Evolutionary conservation across 37 sponge, comb jelly and placozoan species (phyloP).

Genomic region (Chondrosia reniformis): DNA sequence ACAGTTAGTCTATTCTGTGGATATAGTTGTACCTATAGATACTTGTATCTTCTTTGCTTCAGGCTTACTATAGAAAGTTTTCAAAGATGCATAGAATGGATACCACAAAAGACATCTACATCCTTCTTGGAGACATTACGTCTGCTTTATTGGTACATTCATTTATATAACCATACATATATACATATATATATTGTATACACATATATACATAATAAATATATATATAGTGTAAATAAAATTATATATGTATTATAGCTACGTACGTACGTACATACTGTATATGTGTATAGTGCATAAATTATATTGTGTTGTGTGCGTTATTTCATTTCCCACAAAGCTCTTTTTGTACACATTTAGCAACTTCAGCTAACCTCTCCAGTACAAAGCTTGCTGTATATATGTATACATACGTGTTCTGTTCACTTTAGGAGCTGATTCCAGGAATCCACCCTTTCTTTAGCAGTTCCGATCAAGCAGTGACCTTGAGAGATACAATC

Average conservation of each 20-base stretch:
- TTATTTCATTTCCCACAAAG: background rate
- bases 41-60: background rate
- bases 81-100: no score
- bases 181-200: background rate
- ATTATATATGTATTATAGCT: background rate
- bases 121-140: background rate
- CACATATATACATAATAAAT: background rate
- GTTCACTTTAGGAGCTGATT: background rate
- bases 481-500: background rate
- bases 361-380: background rate
- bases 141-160: background rate
- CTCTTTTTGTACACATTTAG: background rate
- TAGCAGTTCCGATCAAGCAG: slow-evolving; percentile 14
- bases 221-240: background rate
- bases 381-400: background rate
- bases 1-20: background rate
- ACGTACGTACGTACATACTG: background rate
- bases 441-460: slow-evolving; percentile 1
- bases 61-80: background rate
- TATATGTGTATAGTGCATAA: background rate
- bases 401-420: background rate
- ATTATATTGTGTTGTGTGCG: background rate
- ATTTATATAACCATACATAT: background rate
- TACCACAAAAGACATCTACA: no score
- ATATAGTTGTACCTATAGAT: background rate